Base-by-base conservation (phyloP, 2,888 invertebrate species). In the Zele albiditarsus region DNA sequence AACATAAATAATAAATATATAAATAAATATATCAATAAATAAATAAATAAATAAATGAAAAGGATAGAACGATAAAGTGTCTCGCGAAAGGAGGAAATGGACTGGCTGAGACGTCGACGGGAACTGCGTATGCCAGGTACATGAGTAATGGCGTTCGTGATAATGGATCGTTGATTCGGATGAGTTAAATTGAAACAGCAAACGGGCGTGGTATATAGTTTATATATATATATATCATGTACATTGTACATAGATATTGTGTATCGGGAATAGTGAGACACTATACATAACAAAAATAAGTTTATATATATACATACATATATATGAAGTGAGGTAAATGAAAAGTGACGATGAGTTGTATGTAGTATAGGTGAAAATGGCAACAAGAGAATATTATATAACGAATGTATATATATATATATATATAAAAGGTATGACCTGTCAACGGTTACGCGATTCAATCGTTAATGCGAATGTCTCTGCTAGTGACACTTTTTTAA, bases 111-210 rank as follows among this genome's bases (percentile, higher is more conserved):
- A 71, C 71, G 72, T 60, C 62, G 74, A 72, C 75, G 71, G 75
- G 72, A 74, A 72, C 76, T 76, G 78, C 80, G 77, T 80, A 78
- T 75, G 77, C 76, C 77, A 77, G 80, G 78, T 79, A 77, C 78
- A 75, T 80, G 80, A 80, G 73, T 80, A 80, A 79, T 80, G 80
- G 80, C 70, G 71, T 80, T 80, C 78, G 80, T 80, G 80, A 80
- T 80, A 80, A 80, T 80, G 80, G 80, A 80, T 80, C 78, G 80
- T 80, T 80, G 80, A 78, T 80, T 80, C 75, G 77, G 77, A 80
- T 79, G 80, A 79, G 78, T 80, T 77, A 77, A 80, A 80, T 80
- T 80, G 80, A 79, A 80, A 80, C 80, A 80, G 80, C 78, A 80
- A 80, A 80, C 76, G 76, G 80, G 80, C 77, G 78, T 79, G 78